These are phyloP conservation scores for Silurus meridionalis DNA, from an alignment of 2,113 vertebrate species.

Conservation along the genomic window DNA sequence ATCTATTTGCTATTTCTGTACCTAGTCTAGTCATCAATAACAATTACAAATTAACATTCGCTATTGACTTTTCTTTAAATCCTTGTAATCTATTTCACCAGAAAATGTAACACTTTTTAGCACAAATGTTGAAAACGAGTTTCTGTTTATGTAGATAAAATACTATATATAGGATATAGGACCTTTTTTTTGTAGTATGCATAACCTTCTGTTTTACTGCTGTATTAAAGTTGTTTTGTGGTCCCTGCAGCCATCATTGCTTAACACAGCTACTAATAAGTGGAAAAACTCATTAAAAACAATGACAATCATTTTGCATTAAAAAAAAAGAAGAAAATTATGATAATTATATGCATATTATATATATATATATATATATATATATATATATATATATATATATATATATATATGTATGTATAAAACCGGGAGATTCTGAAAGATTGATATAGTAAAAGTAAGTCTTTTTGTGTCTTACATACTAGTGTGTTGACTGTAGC, in stretches of 20 bases:
- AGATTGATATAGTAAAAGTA: not conserved
- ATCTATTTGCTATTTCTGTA: not conserved
- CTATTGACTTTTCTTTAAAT: not conserved
- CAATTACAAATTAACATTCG: not conserved
- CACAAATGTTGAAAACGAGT: too few species aligned
- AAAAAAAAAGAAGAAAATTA: not conserved
- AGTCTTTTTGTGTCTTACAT: not conserved
- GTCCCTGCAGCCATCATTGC: not conserved
- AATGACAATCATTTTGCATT: not conserved
- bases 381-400: too few species aligned
- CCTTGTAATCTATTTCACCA: too few species aligned
- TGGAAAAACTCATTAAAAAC: not conserved
- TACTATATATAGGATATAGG: not conserved
- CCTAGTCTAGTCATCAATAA: not conserved
- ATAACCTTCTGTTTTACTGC: not conserved
- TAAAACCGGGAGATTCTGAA: not conserved
- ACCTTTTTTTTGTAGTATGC: not conserved
- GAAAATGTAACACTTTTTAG: too few species aligned
- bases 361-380: too few species aligned
- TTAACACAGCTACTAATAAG: not conserved
- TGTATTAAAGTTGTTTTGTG: not conserved
- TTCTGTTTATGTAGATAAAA: not conserved
- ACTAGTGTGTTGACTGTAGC: conserved; percentile 42
- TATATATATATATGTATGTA: too few species aligned
- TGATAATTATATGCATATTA: too few species aligned